Evolutionary conservation across 2,113 vertebrate species (phyloP).

Genomic region (Callithrix jacchus): DNA sequence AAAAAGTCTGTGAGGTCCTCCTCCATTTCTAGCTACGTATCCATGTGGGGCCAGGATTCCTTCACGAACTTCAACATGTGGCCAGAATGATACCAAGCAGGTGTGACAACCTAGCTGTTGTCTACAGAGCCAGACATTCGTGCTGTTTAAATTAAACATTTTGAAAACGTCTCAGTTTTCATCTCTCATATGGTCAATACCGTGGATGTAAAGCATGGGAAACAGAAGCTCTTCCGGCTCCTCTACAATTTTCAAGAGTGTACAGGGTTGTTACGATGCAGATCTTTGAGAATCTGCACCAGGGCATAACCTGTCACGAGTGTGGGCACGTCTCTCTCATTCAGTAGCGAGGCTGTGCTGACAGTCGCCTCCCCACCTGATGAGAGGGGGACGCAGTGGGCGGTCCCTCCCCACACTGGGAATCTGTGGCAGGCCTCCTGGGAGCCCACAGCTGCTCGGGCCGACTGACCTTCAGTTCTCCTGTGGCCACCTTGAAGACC

Average conservation of each 20-base stretch:
- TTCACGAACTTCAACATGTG: fast-evolving
- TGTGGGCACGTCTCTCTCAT: fast-evolving
- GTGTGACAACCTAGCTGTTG: fast-evolving
- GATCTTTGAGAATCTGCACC: fast-evolving
- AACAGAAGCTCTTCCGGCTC: no score
- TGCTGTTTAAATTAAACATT: neutral
- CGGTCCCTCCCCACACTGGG: fast-evolving
- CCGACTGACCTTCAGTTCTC: slow-evolving; percentile 94
- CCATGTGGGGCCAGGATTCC: neutral
- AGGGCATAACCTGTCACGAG: fast-evolving
- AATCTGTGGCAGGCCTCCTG: neutral
- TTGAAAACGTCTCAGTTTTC: neutral
- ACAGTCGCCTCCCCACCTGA: fast-evolving
- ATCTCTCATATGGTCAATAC: fast-evolving
- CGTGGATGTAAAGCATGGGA: fast-evolving
- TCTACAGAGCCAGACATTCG: fast-evolving
- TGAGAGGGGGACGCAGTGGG: neutral
- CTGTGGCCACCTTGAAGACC: slow-evolving; percentile 96
- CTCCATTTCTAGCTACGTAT: fast-evolving
- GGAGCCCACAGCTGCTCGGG: fast-evolving
- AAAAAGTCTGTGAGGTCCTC: fast-evolving
- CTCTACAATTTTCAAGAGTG: fast-evolving
- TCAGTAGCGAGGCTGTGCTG: fast-evolving
- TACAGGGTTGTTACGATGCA: fast-evolving
- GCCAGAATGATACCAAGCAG: fast-evolving